Evolutionary conservation across 2,888 invertebrate species (phyloP).

Genomic region (Dorcus hopei): DNA sequence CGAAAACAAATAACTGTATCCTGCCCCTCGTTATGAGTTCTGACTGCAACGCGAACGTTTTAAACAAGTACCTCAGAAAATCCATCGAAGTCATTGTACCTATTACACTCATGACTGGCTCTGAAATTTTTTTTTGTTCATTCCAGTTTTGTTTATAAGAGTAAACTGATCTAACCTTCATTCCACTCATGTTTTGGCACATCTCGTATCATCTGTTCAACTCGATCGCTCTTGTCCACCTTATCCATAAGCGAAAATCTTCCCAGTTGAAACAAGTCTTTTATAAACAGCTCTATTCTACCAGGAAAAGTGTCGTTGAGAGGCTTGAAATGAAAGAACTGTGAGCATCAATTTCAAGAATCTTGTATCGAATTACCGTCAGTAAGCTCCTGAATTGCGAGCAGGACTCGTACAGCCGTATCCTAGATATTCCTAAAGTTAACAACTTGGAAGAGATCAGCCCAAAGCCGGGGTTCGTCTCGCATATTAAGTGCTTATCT

Average conservation of each 20-base stretch:
- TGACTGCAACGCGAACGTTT: slow-evolving; percentile 58
- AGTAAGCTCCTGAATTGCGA: slow-evolving; percentile 52
- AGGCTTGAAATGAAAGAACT: slow-evolving; percentile 36
- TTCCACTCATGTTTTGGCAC: slow-evolving; percentile 50
- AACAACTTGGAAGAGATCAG: slow-evolving; percentile 61
- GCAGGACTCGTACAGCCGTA: slow-evolving; percentile 61
- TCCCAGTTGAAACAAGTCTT: slow-evolving; percentile 60
- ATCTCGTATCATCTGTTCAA: slow-evolving; percentile 54
- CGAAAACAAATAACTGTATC: slow-evolving; percentile 22
- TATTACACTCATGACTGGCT: slow-evolving; percentile 58
- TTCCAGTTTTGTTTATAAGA: no score
- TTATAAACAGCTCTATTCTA: slow-evolving; percentile 51
- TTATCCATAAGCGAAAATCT: slow-evolving; percentile 58
- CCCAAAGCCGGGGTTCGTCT: slow-evolving; percentile 70
- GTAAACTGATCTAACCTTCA: slow-evolving; percentile 46
- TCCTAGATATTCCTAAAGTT: slow-evolving; percentile 48
- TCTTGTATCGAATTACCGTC: slow-evolving; percentile 41
- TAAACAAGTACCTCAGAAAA: slow-evolving; percentile 62
- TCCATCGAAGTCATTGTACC: slow-evolving; percentile 56
- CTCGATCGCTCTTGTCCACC: slow-evolving; percentile 55
- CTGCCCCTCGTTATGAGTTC: slow-evolving; percentile 53
- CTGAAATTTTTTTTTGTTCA: slow-evolving; percentile 41
- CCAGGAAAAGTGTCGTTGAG: slow-evolving; percentile 47
- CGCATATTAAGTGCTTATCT: slow-evolving; percentile 51
- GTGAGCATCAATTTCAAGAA: not conserved